Conservation (phyloP, 2,113 vertebrate species). For the Oreotrochilus melanogaster region DNA sequence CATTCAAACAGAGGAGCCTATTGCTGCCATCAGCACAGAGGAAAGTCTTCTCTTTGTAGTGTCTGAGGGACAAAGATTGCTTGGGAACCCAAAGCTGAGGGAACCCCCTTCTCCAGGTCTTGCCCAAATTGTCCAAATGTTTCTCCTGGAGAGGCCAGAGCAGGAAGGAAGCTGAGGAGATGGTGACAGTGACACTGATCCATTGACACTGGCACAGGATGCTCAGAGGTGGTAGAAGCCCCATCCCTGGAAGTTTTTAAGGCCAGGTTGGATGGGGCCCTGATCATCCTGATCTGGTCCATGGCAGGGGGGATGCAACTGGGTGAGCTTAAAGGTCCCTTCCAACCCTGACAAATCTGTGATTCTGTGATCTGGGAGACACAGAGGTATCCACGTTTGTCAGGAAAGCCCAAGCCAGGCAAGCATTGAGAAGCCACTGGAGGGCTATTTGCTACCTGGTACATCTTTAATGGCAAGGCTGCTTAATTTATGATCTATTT, state of each 20-base stretch:
- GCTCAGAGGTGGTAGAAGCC: too few species aligned
- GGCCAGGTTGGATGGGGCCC: too few species aligned
- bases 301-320: too few species aligned
- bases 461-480: constrained; percentile 48
- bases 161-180: background rate
- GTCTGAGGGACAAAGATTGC: background rate
- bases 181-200: background rate
- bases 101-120: background rate
- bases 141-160: background rate
- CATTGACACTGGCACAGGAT: too few species aligned
- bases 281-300: too few species aligned
- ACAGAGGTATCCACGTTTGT: fast-evolving
- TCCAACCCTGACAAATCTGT: too few species aligned
- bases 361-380: background rate
- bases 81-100: background rate
- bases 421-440: constrained; percentile 9
- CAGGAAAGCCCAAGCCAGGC: background rate
- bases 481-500: constrained; percentile 82
- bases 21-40: background rate
- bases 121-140: background rate
- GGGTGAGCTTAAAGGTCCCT: too few species aligned
- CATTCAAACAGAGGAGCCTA: background rate
- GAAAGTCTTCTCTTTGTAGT: background rate
- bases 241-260: too few species aligned
- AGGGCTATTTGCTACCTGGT: constrained; percentile 54